These are phyloP conservation scores for Silurus meridionalis DNA, from an alignment of 2,113 vertebrate genomes.

Conservation along the genomic window DNA sequence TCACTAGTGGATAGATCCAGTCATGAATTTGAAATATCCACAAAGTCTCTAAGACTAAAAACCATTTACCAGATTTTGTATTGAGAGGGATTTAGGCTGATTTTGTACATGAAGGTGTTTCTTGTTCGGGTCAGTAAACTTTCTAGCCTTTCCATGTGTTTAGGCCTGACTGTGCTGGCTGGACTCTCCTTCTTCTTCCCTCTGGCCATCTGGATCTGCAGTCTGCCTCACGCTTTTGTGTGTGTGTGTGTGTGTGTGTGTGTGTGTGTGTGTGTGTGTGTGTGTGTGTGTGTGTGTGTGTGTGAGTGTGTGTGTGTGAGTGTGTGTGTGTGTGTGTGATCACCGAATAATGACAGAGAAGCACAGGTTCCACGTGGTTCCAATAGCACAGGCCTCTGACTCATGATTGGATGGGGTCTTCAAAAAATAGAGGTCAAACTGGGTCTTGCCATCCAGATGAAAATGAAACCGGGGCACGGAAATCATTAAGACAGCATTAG, in stretches of 20 bases:
- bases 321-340: conserved; percentile 16
- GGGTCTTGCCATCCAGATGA: conserved; percentile 36
- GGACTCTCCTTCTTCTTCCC: background rate
- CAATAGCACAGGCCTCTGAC: conserved; percentile 20
- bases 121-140: conserved; percentile 28
- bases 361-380: conserved; percentile 38
- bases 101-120: conserved; percentile 19
- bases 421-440: conserved; percentile 24
- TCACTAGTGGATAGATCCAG: conserved; percentile 14
- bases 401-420: conserved; percentile 37
- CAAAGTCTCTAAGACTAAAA: conserved; percentile 17
- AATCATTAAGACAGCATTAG: conserved; percentile 62
- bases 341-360: conserved; percentile 27
- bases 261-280: conserved; percentile 7
- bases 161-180: conserved; percentile 10
- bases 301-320: no score
- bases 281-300: conserved; percentile 12
- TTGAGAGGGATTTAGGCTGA: conserved; percentile 9
- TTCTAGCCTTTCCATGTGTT: conserved; percentile 36
- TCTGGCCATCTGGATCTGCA: conserved; percentile 31
- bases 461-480: conserved; percentile 63
- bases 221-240: background rate
- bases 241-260: conserved; percentile 8
- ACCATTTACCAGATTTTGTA: conserved; percentile 22
- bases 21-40: conserved; percentile 12